Conservation (phyloP, 2,888 invertebrate species). For the Epistrophe grossulariae region DNA sequence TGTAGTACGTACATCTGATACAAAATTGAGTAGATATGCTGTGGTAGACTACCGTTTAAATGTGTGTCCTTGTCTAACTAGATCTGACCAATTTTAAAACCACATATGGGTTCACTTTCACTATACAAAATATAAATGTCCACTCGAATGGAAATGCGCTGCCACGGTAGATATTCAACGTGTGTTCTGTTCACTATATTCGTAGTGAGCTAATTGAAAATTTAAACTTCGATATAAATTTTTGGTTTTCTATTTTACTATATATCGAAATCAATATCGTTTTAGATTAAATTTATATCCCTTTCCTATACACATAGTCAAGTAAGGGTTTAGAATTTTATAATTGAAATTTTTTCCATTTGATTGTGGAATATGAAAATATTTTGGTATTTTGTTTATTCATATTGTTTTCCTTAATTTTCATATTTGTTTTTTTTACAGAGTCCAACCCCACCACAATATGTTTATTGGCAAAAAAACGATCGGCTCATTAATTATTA, state of each 20-base stretch:
- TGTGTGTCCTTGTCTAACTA: constrained; percentile 17
- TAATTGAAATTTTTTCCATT: neutral
- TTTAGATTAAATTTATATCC: constrained; percentile 12
- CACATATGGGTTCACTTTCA: constrained; percentile 56
- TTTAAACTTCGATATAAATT: constrained; percentile 41
- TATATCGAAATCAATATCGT: constrained; percentile 37
- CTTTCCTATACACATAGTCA: neutral
- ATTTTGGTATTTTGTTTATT: neutral
- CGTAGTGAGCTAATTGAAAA: constrained; percentile 52
- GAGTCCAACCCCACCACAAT: constrained; percentile 96
- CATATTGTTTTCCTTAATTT: neutral
- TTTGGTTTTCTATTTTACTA: constrained; percentile 15
- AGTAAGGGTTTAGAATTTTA: neutral
- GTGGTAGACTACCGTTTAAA: constrained; percentile 5
- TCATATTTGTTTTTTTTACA: constrained; percentile 83
- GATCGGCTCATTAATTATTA: constrained; percentile 97
- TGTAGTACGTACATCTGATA: neutral
- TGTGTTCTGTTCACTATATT: neutral
- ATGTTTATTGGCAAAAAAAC: constrained; percentile 98
- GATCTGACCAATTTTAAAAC: constrained; percentile 36
- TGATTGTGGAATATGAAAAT: neutral
- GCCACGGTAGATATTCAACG: neutral
- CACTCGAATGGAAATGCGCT: neutral
- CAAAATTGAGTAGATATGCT: neutral
- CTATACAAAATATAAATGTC: neutral